Conservation (phyloP, 2,888 invertebrate genomes). For the Opisthograptis luteolata region DNA sequence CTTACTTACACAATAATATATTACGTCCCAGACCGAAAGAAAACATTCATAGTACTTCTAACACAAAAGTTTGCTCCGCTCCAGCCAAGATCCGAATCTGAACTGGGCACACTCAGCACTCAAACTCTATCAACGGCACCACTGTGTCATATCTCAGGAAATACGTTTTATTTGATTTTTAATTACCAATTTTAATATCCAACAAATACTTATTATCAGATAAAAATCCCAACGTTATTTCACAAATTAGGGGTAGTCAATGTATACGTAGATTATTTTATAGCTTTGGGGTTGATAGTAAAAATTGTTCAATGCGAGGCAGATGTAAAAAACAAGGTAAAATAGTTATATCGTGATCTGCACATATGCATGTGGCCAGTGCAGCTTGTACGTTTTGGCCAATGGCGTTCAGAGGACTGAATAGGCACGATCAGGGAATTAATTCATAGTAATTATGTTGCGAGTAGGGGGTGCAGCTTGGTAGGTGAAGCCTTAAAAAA, state of each 20-base stretch:
- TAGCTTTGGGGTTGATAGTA: conserved; percentile 29
- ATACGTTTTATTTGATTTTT: conserved; percentile 11
- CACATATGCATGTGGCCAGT: conserved; percentile 58
- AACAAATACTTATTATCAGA: conserved; percentile 24
- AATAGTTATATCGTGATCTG: conserved; percentile 75
- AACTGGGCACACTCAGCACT: too few species aligned
- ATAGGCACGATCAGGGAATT: conserved; percentile 45
- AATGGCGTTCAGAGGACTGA: conserved; percentile 51
- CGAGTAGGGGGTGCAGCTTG: conserved; percentile 41
- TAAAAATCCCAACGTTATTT: conserved; percentile 25
- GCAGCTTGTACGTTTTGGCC: conserved; percentile 74
- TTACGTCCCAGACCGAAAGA: too few species aligned
- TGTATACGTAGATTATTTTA: conserved; percentile 35
- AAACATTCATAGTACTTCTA: too few species aligned
- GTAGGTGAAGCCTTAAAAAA: conserved; percentile 19
- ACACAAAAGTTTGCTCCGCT: too few species aligned
- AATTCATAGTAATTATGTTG: conserved; percentile 51
- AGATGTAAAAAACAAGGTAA: conserved; percentile 72
- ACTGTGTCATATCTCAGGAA: too few species aligned
- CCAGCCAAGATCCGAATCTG: too few species aligned
- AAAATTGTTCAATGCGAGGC: conserved; percentile 45
- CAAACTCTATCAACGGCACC: too few species aligned
- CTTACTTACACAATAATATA: too few species aligned
- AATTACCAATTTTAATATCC: conserved; percentile 17
- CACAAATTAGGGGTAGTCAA: conserved; percentile 22